These are phyloP conservation scores for Ceryle rudis DNA, from an alignment of 2,797 vertebrate genomes.

Conservation along the genomic window DNA sequence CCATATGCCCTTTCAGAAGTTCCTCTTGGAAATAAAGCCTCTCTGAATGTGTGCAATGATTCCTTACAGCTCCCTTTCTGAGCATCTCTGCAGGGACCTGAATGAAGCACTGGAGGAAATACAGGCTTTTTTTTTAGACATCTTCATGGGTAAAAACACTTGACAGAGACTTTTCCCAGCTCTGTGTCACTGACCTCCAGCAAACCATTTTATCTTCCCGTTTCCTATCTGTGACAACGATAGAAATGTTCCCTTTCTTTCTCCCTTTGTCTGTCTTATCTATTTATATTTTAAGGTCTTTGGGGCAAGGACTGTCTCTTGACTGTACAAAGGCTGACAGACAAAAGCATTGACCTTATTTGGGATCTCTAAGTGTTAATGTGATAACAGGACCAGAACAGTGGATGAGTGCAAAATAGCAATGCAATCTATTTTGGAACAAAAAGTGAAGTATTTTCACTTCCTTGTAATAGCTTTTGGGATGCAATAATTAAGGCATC, in stretches of 20 bases:
- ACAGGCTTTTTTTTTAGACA: not conserved
- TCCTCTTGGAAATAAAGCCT: not conserved
- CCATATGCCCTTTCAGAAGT: not conserved
- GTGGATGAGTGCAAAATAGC: not conserved
- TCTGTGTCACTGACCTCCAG: constrained; percentile 53
- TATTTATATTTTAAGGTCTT: constrained; percentile 72
- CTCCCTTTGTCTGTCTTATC: constrained; percentile 64
- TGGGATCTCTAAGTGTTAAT: constrained; percentile 39
- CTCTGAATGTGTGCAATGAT: not conserved
- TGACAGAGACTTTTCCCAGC: not conserved
- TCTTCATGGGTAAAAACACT: not conserved
- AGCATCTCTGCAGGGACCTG: not conserved
- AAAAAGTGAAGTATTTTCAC: not conserved
- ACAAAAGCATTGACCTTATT: constrained; percentile 53
- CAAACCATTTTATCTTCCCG: constrained; percentile 40
- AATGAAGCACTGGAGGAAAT: not conserved
- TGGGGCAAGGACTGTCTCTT: constrained; percentile 57
- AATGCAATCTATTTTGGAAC: not conserved
- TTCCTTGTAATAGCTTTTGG: not conserved
- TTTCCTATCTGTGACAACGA: constrained; percentile 35
- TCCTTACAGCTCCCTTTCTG: not conserved
- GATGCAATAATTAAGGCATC: not conserved
- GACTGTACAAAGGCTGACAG: constrained; percentile 46
- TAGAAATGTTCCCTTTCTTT: constrained; percentile 63
- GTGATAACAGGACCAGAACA: constrained; percentile 5